Evolutionary conservation across 2,113 vertebrate genomes (phyloP), one percentile per base, ranked within the genome.

Genomic region (Pampusana beccarii): DNA sequence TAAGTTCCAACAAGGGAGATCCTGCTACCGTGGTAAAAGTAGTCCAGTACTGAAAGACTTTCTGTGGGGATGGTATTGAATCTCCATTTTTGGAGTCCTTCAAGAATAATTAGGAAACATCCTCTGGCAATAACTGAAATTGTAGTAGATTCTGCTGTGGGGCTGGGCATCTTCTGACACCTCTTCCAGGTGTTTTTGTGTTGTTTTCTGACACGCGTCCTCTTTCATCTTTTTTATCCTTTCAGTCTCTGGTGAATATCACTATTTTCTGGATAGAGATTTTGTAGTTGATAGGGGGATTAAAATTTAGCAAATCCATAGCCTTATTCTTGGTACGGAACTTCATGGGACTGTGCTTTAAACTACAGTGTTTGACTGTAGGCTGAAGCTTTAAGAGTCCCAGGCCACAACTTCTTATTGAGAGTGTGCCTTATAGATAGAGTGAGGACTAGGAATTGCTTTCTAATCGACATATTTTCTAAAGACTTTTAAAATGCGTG

Each of bases 381-480:
- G 70, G 7, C 29, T 80, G 58, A 60, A 93, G 20, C 21, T 71
- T 2, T 34, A 67, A 44, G n/a, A 61, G 33, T 78, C 20, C 33
- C 33, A 70, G 40, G 18, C 65, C 29, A 50, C 42, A 75, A 31
- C 50, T 70, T 74, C 36, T 67, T 72, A 40, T 13, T 48, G 42
- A 74, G 23, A 57, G 16, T 46, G 36, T 60, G 69, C 72, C 53
- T 65, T 79, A 79, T 33, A 67, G 81, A 44, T 6, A 64, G 29
- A 74, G 8, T 86, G 86, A 88, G 31, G 72, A 73, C 74, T 62
- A 58, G 38, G 71, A 60, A 38, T 80, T 80, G 75, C 75, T 80
- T 90, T 95, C 88, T 88, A 90, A 88, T 94, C 71, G 80, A 8
- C 51, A 14, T 86, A 78, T 93, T 96, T 95, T 90, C 67, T 85